Evolutionary conservation across 1,140 invertebrate species (phyloP), one percentile per base, ranked within the genome.

Genomic region (Lepidurus packardi): DNA sequence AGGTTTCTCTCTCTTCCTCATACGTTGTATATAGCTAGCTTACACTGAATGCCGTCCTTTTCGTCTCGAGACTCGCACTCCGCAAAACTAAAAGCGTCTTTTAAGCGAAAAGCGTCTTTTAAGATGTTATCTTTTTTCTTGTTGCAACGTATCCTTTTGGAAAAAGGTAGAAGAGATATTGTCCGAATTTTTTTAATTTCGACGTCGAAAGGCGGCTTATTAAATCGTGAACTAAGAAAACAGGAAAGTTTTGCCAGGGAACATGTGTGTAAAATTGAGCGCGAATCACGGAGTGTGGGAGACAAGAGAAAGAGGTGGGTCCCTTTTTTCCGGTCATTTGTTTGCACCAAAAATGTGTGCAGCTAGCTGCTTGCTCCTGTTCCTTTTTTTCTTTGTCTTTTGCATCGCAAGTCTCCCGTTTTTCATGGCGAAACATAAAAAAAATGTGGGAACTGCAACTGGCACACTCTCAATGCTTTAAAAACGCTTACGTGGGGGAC

Each of bases 391-490:
- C 16, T 65, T 65, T 34, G 2, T 34, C 34, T 34, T 34, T 4
- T 34, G 34, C 34, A 34, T 34, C 34, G 3, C 34, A 65, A 65
- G 53, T 13, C 7, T 65, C 53, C 8, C 53, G 4, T 65, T 21
- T 65, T 65, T 65, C n/a, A 21, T 1, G 13, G 53, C 53, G 21
- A 65, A 65, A 21, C 7, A 7, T 7, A 65, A 16, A 21, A 65
- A 65, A 21, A 16, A 65, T n/a, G 53, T 65, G 53, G 53, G 53
- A 65, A 65, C 53, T 65, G 53, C 53, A 65, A 65, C 53, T 65
- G 53, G 53, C 53, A n/a, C 16, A n/a, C 21, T 21, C 53, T 65
- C 21, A 13, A 65, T 65, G 53, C 53, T 65, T 65, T 65, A 21
- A 65, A 65, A 65, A 65, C 21, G 13, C 53, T 65, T 65, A 65